phyloP scores from a whole-genome alignment of 2,888 invertebrate species.

The Pollenia amentaria region DNA sequence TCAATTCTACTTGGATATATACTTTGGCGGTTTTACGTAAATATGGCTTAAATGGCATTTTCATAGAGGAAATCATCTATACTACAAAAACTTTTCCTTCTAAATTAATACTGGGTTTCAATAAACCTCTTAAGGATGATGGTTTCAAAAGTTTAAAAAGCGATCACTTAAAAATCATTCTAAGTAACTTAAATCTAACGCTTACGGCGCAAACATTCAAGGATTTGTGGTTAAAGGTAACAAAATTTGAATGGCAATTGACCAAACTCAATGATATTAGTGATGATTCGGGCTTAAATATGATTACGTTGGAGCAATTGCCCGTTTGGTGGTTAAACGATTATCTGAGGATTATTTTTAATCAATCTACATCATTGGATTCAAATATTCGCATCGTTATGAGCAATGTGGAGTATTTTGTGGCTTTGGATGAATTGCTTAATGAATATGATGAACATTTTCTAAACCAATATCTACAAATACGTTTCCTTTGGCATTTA shows the following conservation, averaged over 20 bases:
- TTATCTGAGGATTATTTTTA: slow-evolving; percentile 67
- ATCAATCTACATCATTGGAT: slow-evolving; percentile 42
- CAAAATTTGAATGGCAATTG: slow-evolving; percentile 71
- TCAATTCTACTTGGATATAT: slow-evolving; percentile 70
- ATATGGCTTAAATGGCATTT: slow-evolving; percentile 76
- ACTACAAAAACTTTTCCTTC: slow-evolving; percentile 64
- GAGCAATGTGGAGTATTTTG: slow-evolving; percentile 72
- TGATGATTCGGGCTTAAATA: slow-evolving; percentile 51
- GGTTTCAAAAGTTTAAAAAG: slow-evolving; percentile 70
- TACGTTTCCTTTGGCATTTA: slow-evolving; percentile 74
- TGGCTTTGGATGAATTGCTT: slow-evolving; percentile 67
- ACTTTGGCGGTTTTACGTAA: slow-evolving; percentile 72
- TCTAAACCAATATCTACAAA: slow-evolving; percentile 74
- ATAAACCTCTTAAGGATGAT: slow-evolving; percentile 71
- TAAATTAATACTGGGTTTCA: slow-evolving; percentile 66
- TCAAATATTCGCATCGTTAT: slow-evolving; percentile 68
- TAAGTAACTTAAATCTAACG: slow-evolving; percentile 47
- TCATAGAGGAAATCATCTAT: slow-evolving; percentile 73
- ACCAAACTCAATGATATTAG: slow-evolving; percentile 67
- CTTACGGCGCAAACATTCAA: slow-evolving; percentile 2
- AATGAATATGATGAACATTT: slow-evolving; percentile 69
- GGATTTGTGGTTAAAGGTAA: slow-evolving; percentile 64
- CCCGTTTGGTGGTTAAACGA: slow-evolving; percentile 65
- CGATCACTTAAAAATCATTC: slow-evolving; percentile 51
- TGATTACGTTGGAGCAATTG: slow-evolving; percentile 59